Conservation (phyloP, 2,888 invertebrate genomes). For the Nephrotoma appendiculata region DNA sequence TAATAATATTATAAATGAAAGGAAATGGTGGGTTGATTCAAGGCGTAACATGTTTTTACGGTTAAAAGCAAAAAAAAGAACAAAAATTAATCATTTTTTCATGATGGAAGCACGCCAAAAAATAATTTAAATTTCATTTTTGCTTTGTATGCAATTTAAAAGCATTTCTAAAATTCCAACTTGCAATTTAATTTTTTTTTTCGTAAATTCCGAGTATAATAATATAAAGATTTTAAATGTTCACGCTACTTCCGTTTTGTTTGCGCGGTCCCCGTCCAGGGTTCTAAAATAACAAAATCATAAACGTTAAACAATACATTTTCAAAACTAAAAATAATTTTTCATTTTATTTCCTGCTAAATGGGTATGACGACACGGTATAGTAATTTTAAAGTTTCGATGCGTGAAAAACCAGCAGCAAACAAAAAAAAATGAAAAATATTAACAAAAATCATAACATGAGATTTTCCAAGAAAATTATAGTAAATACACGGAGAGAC, state of each 20-base stretch:
- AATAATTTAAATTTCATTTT: not conserved
- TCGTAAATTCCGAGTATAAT: no score
- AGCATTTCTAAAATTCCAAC: not conserved
- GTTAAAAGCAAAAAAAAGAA: not conserved
- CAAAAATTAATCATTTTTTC: not conserved
- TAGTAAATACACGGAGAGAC: not conserved
- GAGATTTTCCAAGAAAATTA: not conserved
- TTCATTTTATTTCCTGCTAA: not conserved
- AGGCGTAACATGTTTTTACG: not conserved
- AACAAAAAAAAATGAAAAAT: not conserved
- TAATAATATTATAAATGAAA: not conserved
- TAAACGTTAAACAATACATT: not conserved
- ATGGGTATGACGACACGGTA: not conserved
- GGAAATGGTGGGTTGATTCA: not conserved
- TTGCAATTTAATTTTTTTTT: not conserved
- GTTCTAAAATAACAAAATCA: not conserved
- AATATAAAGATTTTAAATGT: no score
- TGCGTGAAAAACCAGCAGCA: not conserved
- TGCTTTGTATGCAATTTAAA: not conserved
- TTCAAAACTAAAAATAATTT: not conserved
- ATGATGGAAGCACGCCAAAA: not conserved
- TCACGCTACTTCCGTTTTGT: not conserved
- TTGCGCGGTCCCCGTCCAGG: not conserved
- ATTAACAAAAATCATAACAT: not conserved
- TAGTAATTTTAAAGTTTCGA: not conserved